Conservation (phyloP, 2,888 invertebrate genomes). For the Acanthosepion pharaonis region DNA sequence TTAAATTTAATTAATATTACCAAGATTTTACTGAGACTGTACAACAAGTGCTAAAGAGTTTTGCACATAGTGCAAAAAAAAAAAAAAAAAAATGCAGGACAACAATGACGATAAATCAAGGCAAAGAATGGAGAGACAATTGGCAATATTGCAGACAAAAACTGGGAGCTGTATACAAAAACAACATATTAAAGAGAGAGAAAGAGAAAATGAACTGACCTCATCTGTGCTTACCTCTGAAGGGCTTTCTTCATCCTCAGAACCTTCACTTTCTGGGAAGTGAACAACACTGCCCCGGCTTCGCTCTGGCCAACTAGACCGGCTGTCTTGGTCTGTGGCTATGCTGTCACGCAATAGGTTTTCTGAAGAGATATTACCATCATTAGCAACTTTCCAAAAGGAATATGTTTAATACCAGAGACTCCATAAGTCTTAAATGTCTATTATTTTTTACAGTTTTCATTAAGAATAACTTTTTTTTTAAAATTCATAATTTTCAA, state of each 20-base stretch:
- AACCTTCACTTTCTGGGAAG: constrained; percentile 56
- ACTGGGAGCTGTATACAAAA: not conserved
- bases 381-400: not conserved
- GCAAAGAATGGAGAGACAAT: not conserved
- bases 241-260: constrained; percentile 77
- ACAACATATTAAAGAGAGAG: not conserved
- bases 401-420: not conserved
- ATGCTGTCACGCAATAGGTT: constrained; percentile 72
- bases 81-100: not conserved
- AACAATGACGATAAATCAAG: not conserved
- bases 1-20: not conserved
- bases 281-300: constrained; percentile 63
- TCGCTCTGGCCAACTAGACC: constrained; percentile 67
- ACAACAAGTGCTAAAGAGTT: not conserved
- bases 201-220: constrained; percentile 17
- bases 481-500: not conserved
- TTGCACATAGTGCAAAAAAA: not conserved
- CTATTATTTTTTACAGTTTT: no score
- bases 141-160: not conserved
- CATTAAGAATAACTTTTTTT: not conserved
- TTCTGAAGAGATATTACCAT: constrained; percentile 61
- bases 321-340: constrained; percentile 70
- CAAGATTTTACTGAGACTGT: not conserved
- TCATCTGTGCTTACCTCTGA: constrained; percentile 49
- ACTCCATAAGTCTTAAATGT: not conserved